These are phyloP conservation scores for Bovichtus diacanthus DNA, from an alignment of 2,797 vertebrate species.

Conservation along the genomic window DNA sequence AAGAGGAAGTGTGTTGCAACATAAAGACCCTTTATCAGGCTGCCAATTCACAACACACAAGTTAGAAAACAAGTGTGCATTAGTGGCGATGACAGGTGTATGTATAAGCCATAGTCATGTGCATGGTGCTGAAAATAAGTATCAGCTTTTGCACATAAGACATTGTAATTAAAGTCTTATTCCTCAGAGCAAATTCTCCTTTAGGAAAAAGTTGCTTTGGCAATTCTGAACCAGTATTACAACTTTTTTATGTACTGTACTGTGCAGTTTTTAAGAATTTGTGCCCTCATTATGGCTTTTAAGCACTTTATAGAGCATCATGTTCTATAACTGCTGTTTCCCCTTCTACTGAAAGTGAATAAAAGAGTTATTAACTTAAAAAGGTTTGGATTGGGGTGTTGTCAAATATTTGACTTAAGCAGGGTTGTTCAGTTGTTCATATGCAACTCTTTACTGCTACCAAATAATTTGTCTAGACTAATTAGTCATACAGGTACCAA, in stretches of 20 bases:
- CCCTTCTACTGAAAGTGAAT: conserved; percentile 22
- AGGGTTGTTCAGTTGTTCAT: not conserved
- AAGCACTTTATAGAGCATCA: conserved; percentile 45
- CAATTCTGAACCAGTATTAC: conserved; percentile 63
- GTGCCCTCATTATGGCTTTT: conserved; percentile 2
- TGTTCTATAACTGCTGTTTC: conserved; percentile 19
- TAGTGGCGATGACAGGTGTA: not conserved
- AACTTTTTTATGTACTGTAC: conserved; percentile 19
- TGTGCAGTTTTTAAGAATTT: conserved; percentile 15
- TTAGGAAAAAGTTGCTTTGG: not conserved
- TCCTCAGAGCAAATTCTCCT: not conserved
- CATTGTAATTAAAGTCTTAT: not conserved
- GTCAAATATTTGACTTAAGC: conserved; percentile 8
- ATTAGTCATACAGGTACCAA: conserved; percentile 26
- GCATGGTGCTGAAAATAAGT: not conserved
- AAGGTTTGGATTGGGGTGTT: not conserved
- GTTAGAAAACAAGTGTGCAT: not conserved
- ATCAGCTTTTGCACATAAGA: conserved; percentile 7
- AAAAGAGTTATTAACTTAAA: conserved; percentile 33
- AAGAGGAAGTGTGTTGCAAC: conserved; percentile 1
- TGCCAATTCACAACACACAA: not conserved
- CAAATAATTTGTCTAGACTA: not conserved
- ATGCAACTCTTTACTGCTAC: not conserved
- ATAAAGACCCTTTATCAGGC: not conserved
- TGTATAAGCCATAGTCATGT: not conserved